These are phyloP conservation scores for Chrysopa pallens DNA, from an alignment of 1,140 invertebrate genomes.

Conservation along the genomic window DNA sequence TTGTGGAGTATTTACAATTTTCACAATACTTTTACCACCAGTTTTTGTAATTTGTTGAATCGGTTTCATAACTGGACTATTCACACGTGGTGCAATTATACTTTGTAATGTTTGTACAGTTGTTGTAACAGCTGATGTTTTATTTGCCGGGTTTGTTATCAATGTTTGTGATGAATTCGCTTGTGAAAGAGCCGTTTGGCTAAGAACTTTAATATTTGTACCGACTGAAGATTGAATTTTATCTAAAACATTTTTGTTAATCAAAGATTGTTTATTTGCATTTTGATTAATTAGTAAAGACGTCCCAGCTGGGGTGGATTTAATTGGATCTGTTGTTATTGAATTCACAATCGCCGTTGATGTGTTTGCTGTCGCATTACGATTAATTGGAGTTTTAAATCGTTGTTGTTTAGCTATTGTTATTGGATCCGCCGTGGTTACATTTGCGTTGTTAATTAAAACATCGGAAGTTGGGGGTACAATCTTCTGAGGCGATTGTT, in stretches of 20 bases:
- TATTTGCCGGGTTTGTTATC: background rate
- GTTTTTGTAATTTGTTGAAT: slow-evolving; percentile 3
- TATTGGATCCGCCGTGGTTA: background rate
- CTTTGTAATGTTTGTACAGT: background rate
- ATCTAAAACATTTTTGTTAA: no score
- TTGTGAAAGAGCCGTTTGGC: no score
- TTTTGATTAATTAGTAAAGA: slow-evolving; percentile 1
- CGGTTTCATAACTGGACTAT: slow-evolving; percentile 6
- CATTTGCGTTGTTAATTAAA: slow-evolving; percentile 1
- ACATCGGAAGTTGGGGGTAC: background rate
- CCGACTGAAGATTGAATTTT: no score
- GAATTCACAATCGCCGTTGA: background rate
- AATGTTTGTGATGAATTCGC: no score
- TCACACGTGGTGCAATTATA: background rate
- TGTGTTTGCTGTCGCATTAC: background rate
- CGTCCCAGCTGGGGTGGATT: background rate
- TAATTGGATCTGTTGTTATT: slow-evolving; percentile 1
- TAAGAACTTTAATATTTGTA: no score
- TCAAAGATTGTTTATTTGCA: background rate
- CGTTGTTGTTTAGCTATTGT: background rate
- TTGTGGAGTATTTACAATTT: slow-evolving; percentile 17
- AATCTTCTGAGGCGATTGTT: slow-evolving; percentile 6
- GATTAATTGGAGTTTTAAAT: slow-evolving; percentile 1
- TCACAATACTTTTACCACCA: slow-evolving; percentile 15
- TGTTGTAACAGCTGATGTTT: background rate